Evolutionary conservation across 2,888 invertebrate species (phyloP).

Genomic region (Spialia ferax): DNA sequence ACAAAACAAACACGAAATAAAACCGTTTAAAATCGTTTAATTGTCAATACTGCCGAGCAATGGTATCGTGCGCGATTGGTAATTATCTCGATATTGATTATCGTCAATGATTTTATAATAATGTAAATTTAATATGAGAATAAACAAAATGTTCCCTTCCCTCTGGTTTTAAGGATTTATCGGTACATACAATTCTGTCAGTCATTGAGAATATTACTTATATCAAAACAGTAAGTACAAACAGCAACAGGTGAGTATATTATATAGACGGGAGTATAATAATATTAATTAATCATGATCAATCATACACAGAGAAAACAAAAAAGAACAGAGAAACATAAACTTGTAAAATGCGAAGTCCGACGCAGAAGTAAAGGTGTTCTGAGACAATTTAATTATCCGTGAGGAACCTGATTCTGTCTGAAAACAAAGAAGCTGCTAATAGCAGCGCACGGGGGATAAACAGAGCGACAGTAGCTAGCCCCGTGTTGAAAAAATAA

Average conservation of each 20-base stretch:
- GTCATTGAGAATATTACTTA: too few species aligned
- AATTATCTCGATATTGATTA: constrained; percentile 23
- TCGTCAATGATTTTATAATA: constrained; percentile 17
- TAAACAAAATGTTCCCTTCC: not conserved
- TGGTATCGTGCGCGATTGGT: constrained; percentile 15
- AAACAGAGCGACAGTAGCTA: constrained; percentile 79
- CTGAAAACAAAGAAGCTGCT: constrained; percentile 80
- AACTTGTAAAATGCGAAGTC: not conserved
- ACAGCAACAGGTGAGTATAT: too few species aligned
- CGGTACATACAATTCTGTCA: too few species aligned
- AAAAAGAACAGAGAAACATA: not conserved
- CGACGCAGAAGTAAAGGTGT: constrained; percentile 56
- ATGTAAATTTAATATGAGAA: not conserved
- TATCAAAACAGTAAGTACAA: too few species aligned
- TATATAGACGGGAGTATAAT: too few species aligned
- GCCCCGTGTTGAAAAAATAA: constrained; percentile 84
- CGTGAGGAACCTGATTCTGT: constrained; percentile 73
- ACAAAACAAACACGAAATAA: constrained; percentile 36
- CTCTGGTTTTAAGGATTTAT: not conserved
- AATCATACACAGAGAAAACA: not conserved
- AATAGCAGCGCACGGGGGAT: constrained; percentile 78
- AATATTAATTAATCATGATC: too few species aligned
- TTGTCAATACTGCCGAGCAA: constrained; percentile 23
- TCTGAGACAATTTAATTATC: constrained; percentile 77
- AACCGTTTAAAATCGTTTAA: constrained; percentile 34